Conservation (phyloP, 2,797 vertebrate species). For the Alca torda region DNA sequence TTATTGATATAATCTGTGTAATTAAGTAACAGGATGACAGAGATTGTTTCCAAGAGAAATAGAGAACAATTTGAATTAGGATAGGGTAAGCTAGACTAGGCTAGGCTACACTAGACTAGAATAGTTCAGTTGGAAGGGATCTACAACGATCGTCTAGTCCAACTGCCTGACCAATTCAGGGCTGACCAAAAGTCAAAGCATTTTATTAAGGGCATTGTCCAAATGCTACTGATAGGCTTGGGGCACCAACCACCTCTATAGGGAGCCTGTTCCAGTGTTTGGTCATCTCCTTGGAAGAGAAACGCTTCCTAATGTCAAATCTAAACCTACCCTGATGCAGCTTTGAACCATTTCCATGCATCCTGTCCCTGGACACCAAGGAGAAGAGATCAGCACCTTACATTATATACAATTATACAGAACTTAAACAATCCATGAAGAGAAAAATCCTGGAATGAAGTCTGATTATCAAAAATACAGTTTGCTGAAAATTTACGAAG, state of each 20-base stretch:
- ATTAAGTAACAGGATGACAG: not conserved
- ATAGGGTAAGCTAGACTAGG: not conserved
- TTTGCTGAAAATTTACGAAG: not conserved
- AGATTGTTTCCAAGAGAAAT: not conserved
- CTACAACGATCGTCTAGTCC: not conserved
- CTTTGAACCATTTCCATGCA: not conserved
- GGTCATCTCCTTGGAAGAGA: not conserved
- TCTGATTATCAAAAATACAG: not conserved
- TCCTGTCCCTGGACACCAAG: not conserved
- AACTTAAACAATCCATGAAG: not conserved
- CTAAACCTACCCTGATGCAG: not conserved
- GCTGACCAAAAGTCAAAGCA: not conserved
- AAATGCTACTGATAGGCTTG: not conserved
- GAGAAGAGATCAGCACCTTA: not conserved
- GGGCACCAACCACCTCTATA: fast-evolving
- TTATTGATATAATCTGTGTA: not conserved
- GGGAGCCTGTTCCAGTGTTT: not conserved
- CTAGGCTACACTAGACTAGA: not conserved
- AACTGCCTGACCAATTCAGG: not conserved
- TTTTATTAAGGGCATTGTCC: not conserved
- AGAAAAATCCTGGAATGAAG: not conserved
- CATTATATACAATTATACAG: not conserved
- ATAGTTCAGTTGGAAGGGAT: not conserved
- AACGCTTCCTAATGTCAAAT: not conserved
- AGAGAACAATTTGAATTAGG: fast-evolving